Percentiles rank a stretch among this genome's conserved stretches.
These are phyloP conservation scores for Corythornis leucogaster DNA, from an alignment of 2,797 vertebrate genomes.

Conservation along the genomic window DNA sequence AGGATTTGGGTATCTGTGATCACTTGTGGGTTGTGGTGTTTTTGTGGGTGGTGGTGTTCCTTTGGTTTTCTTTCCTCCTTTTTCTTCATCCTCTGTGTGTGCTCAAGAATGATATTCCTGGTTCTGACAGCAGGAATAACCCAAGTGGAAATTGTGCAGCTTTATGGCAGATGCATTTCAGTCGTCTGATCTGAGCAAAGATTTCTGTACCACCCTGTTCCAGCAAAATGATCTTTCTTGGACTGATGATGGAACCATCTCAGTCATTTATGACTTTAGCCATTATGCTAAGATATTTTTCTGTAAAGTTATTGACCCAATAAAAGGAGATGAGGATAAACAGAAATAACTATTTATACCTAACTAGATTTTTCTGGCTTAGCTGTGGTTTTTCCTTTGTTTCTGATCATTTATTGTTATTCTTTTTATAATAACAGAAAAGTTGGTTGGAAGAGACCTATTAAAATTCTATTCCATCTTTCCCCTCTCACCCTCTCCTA, in stretches of 20 bases:
- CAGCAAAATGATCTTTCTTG: background rate
- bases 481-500: accelerated
- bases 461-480: background rate
- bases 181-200: background rate
- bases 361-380: background rate
- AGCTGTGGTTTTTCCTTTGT: background rate
- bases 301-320: background rate
- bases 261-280: background rate
- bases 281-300: background rate
- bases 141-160: background rate
- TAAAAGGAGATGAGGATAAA: background rate
- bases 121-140: background rate
- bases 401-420: background rate
- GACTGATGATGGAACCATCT: background rate
- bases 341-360: background rate
- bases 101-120: background rate
- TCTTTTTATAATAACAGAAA: background rate
- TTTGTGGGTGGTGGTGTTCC: background rate
- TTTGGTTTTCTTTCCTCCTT: background rate
- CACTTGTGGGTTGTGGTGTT: conserved; percentile 14
- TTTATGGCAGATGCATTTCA: background rate
- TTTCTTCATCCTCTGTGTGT: background rate
- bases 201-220: background rate
- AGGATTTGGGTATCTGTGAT: background rate
- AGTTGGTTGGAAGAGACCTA: background rate